A percentile compares a stretch with the other conserved stretches of the same genome.
phyloP scores from a whole-genome alignment of 2,888 invertebrate species.

The Odiellus spinosus region DNA sequence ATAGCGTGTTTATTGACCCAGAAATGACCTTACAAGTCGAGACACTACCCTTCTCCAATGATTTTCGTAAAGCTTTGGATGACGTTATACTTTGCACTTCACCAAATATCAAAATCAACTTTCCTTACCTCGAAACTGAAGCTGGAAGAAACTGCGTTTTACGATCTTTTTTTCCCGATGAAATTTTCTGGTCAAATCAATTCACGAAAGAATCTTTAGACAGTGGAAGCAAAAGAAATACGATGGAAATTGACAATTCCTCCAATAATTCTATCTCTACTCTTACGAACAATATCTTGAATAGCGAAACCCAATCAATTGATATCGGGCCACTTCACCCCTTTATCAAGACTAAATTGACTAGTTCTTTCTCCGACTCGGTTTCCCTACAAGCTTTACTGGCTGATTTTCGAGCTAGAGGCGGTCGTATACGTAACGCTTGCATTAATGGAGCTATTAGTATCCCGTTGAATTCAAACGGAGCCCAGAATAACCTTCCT shows the following conservation, averaged over 20 bases:
- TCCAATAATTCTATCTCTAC: slow-evolving; percentile 1
- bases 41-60: slow-evolving; percentile 37
- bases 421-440: slow-evolving; percentile 40
- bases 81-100: slow-evolving; percentile 63
- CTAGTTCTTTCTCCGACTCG: slow-evolving; percentile 42
- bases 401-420: slow-evolving; percentile 72
- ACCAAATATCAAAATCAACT: slow-evolving; percentile 63
- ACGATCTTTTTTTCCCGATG: slow-evolving; percentile 51
- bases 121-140: slow-evolving; percentile 78
- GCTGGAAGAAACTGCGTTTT: slow-evolving; percentile 56
- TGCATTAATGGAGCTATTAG: slow-evolving; percentile 1
- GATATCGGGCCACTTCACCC: slow-evolving; percentile 39
- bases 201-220: slow-evolving; percentile 20
- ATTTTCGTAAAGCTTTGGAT: slow-evolving; percentile 55
- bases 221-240: slow-evolving; percentile 2
- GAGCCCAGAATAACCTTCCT: not conserved
- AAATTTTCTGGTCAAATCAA: slow-evolving; percentile 48
- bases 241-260: slow-evolving; percentile 9
- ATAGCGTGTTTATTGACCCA: slow-evolving; percentile 11
- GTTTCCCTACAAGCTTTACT: slow-evolving; percentile 51
- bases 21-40: slow-evolving; percentile 16
- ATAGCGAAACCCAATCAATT: slow-evolving; percentile 13
- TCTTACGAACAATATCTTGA: slow-evolving; percentile 4
- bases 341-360: slow-evolving; percentile 54
- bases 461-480: not conserved